These are phyloP conservation scores for Cheilosia urbana DNA, from an alignment of 2,888 invertebrate genomes.

Conservation along the genomic window DNA sequence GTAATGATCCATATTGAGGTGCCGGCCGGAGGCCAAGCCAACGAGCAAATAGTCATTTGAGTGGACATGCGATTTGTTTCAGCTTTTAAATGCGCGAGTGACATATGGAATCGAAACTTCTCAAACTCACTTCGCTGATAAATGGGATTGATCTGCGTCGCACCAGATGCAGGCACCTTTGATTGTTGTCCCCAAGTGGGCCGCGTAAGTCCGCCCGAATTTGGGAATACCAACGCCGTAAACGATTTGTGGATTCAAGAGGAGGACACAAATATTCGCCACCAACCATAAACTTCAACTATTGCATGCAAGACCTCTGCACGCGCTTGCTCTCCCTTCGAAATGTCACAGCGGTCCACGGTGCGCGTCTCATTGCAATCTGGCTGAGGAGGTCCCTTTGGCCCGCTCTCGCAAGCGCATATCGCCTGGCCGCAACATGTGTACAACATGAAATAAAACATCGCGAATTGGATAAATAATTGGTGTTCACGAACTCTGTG, in stretches of 20 bases:
- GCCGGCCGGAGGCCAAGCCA: constrained; percentile 7
- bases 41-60: constrained; percentile 57
- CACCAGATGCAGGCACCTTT: background rate
- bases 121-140: constrained; percentile 38
- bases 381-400: constrained; percentile 23
- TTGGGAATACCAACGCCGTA: background rate
- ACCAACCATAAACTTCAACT: constrained; percentile 44
- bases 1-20: constrained; percentile 63
- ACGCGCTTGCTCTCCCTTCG: constrained; percentile 1
- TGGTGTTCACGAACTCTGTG: constrained; percentile 78
- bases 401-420: constrained; percentile 37
- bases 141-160: background rate
- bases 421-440: constrained; percentile 65
- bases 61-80: constrained; percentile 52
- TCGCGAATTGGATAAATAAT: constrained; percentile 78
- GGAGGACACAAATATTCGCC: background rate
- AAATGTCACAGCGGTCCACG: constrained; percentile 52
- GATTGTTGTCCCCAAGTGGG: no score
- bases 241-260: background rate
- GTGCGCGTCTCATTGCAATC: constrained; percentile 54
- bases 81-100: constrained; percentile 42
- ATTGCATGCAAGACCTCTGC: constrained; percentile 32
- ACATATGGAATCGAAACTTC: constrained; percentile 41
- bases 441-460: constrained; percentile 76
- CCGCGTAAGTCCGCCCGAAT: background rate